Percentiles rank a stretch among this genome's conserved stretches.
These are phyloP conservation scores for Coregonus ussuriensis DNA, from an alignment of 2,797 vertebrate genomes.

Conservation along the genomic window DNA sequence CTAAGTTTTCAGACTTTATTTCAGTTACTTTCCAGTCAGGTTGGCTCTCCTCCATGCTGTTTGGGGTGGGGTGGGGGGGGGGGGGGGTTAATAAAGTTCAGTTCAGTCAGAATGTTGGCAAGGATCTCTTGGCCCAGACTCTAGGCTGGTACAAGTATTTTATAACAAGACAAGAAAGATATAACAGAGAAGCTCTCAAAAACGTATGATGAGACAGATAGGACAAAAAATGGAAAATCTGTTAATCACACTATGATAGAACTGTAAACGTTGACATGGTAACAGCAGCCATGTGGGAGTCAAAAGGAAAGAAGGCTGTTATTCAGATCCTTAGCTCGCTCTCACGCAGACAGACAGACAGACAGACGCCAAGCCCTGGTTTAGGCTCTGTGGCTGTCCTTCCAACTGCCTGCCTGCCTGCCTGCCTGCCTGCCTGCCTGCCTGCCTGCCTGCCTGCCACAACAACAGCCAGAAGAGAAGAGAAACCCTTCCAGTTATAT, in stretches of 20 bases:
- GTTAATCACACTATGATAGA: constrained; percentile 19
- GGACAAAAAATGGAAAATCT: neutral
- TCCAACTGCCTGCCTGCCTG: constrained; percentile 17
- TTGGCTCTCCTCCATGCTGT: no score
- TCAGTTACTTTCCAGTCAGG: no score
- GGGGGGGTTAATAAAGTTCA: no score
- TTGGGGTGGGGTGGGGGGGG: fast-evolving
- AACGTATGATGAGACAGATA: neutral
- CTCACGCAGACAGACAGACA: neutral
- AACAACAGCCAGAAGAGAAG: constrained; percentile 11
- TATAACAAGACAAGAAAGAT: constrained; percentile 24
- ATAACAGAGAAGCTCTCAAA: constrained; percentile 14
- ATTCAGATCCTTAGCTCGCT: constrained; percentile 21
- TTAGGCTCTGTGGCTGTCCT: constrained; percentile 3
- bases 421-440: neutral
- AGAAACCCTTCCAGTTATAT: constrained; percentile 31
- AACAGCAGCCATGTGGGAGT: constrained; percentile 23
- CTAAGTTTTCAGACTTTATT: no score
- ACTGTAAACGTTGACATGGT: constrained; percentile 18
- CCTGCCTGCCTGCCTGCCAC: constrained; percentile 1
- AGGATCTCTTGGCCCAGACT: neutral
- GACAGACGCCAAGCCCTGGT: neutral
- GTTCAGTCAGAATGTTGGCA: no score
- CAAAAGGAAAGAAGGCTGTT: constrained; percentile 15
- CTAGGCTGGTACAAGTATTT: neutral